phyloP scores from a whole-genome alignment of 1,140 invertebrate genomes.

The Apis laboriosa region DNA sequence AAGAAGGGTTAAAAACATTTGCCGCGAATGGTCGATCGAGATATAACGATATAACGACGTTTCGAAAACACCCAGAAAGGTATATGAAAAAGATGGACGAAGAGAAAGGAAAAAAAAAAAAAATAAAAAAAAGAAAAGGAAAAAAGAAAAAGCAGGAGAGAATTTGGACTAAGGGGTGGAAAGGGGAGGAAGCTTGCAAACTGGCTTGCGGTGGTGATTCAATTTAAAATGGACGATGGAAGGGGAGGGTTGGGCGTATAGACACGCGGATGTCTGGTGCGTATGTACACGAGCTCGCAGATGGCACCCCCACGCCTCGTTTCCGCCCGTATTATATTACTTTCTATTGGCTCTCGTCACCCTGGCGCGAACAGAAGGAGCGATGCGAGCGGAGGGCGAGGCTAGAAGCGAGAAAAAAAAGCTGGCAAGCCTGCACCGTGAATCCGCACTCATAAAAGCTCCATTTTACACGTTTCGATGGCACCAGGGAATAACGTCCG shows the following conservation, averaged over 20 bases:
- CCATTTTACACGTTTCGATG: conserved; percentile 50
- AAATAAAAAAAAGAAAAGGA: too few species aligned
- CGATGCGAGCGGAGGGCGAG: too few species aligned
- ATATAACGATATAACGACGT: not conserved
- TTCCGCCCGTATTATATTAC: conserved; percentile 42
- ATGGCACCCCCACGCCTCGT: conserved; percentile 19
- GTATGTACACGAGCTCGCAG: not conserved
- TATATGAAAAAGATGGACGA: not conserved
- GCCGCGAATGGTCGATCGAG: not conserved
- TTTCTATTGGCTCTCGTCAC: conserved; percentile 43
- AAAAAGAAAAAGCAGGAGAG: not conserved
- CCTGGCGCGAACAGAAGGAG: not conserved
- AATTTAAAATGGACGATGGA: conserved; percentile 30
- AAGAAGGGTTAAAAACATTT: not conserved
- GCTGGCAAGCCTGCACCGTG: conserved; percentile 31
- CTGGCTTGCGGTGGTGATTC: conserved; percentile 20
- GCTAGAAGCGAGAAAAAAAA: conserved; percentile 3
- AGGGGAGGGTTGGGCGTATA: not conserved
- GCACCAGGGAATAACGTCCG: conserved; percentile 13
- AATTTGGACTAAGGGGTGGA: not conserved
- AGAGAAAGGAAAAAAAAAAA: not conserved
- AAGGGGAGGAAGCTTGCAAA: not conserved
- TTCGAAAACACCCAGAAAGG: not conserved
- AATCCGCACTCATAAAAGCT: conserved; percentile 39
- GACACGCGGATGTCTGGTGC: not conserved